Evolutionary conservation across 2,113 vertebrate genomes (phyloP).

Genomic region (Lynx canadensis): DNA sequence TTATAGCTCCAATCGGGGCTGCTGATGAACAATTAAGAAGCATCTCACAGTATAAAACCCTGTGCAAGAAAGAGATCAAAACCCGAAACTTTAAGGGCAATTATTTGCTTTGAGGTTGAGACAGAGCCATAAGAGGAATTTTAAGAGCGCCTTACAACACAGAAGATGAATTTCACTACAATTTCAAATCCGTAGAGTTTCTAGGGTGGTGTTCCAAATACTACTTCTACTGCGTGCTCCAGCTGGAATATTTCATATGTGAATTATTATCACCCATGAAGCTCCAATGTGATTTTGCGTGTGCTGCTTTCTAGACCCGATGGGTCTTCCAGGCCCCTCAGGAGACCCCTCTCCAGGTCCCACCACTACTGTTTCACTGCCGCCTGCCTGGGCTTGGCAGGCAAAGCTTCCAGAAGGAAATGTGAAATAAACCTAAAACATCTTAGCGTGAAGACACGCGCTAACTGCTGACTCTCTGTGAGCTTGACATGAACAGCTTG

Average conservation of each 20-base stretch:
- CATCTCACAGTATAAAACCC: background rate
- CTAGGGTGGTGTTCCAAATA: background rate
- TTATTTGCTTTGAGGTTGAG: background rate
- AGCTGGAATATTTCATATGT: background rate
- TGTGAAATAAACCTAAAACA: background rate
- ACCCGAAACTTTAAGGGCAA: background rate
- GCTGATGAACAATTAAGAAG: constrained; percentile 45
- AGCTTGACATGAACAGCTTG: background rate
- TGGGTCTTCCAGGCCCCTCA: background rate
- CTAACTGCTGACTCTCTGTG: background rate
- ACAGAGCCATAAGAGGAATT: background rate
- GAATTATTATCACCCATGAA: background rate
- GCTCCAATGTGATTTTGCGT: background rate
- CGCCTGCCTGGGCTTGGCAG: background rate
- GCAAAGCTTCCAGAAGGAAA: background rate
- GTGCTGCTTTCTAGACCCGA: background rate
- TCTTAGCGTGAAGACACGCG: background rate
- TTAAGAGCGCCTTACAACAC: background rate
- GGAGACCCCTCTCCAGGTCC: background rate
- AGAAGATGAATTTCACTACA: background rate
- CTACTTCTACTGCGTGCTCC: background rate
- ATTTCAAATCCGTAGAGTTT: background rate
- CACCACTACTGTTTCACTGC: background rate
- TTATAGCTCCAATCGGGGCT: background rate
- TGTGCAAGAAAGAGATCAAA: background rate